phyloP scores from a whole-genome alignment of 2,888 invertebrate species.

The Bugulina stolonifera region DNA sequence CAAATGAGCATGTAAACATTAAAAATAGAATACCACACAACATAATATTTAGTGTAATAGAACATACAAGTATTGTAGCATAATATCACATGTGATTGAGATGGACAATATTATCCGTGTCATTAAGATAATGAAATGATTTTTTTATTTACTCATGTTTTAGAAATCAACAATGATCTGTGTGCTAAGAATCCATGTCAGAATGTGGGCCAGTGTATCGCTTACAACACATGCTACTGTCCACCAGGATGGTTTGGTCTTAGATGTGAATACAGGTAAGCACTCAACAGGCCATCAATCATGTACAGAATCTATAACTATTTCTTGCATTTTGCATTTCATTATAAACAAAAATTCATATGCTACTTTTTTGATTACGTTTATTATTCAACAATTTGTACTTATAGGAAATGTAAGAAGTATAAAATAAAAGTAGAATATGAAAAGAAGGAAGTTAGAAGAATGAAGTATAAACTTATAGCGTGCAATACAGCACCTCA shows the following conservation, averaged over 20 bases:
- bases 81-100: too few species aligned
- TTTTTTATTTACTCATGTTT: background rate
- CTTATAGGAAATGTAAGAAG: constrained; percentile 16
- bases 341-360: too few species aligned
- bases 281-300: too few species aligned
- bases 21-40: too few species aligned
- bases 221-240: constrained; percentile 24
- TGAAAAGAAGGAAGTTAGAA: constrained; percentile 8
- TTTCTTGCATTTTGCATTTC: too few species aligned
- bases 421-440: constrained; percentile 3
- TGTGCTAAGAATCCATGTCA: constrained; percentile 20
- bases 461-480: constrained; percentile 8
- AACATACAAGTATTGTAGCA: too few species aligned
- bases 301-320: too few species aligned
- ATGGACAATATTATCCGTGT: too few species aligned
- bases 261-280: constrained; percentile 21
- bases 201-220: constrained; percentile 22
- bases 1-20: too few species aligned
- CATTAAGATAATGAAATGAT: background rate
- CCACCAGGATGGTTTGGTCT: constrained; percentile 26
- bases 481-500: constrained; percentile 1
- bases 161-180: constrained; percentile 11
- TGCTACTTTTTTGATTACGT: too few species aligned
- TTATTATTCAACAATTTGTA: background rate
- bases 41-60: too few species aligned